Conservation (phyloP, 2,797 vertebrate species). For the Neosilurus mollespiculum region DNA sequence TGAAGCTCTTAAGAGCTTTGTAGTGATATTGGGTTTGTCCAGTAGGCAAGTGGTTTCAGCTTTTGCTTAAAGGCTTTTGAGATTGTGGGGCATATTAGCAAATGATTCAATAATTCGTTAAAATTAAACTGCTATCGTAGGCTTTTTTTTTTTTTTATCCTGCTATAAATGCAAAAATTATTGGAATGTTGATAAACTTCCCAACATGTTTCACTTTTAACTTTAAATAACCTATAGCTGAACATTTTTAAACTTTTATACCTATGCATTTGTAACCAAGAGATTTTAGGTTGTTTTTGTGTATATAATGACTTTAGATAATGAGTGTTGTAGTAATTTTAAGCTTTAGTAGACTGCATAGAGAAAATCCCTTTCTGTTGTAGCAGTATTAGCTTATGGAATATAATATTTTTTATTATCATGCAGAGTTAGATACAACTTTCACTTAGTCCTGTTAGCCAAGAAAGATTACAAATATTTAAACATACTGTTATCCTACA, state of each 20-base stretch:
- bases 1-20: constrained; percentile 30
- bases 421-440: constrained; percentile 61
- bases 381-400: constrained; percentile 68
- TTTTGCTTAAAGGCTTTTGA: constrained; percentile 60
- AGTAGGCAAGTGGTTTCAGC: constrained; percentile 62
- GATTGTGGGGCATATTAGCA: constrained; percentile 66
- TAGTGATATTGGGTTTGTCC: constrained; percentile 61
- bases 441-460: constrained; percentile 69
- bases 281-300: constrained; percentile 71
- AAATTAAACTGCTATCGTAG: constrained; percentile 62
- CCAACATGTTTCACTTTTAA: constrained; percentile 60
- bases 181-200: constrained; percentile 59
- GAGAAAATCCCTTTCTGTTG: constrained; percentile 66
- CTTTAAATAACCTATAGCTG: constrained; percentile 64
- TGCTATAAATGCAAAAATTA: constrained; percentile 67
- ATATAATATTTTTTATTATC: constrained; percentile 70
- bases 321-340: constrained; percentile 66
- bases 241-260: constrained; percentile 67
- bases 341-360: constrained; percentile 70
- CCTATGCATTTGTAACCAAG: constrained; percentile 81
- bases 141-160: constrained; percentile 63
- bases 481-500: constrained; percentile 66
- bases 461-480: constrained; percentile 76
- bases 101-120: constrained; percentile 62
- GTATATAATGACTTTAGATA: constrained; percentile 66